Evolutionary conservation across 2,797 vertebrate genomes (phyloP).

Genomic region (Alcedo quadribrachys): DNA sequence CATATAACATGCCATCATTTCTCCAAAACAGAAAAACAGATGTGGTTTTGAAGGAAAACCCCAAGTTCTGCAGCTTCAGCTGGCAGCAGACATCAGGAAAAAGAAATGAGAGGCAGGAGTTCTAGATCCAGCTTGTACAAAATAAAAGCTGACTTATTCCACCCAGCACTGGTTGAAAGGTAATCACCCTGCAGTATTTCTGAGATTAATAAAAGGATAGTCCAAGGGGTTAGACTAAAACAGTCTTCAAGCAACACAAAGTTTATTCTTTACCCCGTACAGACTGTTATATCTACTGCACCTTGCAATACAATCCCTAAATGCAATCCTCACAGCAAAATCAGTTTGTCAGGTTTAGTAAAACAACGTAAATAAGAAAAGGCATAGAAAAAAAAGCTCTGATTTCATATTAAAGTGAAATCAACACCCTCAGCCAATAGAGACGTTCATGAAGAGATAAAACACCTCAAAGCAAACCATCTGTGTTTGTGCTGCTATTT

Average conservation of each 20-base stretch:
- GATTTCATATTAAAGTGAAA: conserved; percentile 70
- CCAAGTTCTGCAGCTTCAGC: not conserved
- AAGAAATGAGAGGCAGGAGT: not conserved
- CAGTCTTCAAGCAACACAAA: not conserved
- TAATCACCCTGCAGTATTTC: not conserved
- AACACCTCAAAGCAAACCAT: conserved; percentile 71
- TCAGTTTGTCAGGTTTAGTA: conserved; percentile 36
- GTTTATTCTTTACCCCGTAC: conserved; percentile 13
- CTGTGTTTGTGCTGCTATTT: conserved; percentile 79
- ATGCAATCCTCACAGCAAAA: conserved; percentile 54
- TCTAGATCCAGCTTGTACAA: not conserved
- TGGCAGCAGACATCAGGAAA: not conserved
- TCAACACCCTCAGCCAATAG: conserved; percentile 70
- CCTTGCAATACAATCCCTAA: not conserved
- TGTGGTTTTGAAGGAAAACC: not conserved
- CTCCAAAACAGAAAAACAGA: not conserved
- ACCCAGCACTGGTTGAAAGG: conserved; percentile 7
- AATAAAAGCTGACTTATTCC: conserved; percentile 42
- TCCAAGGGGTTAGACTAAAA: conserved; percentile 16
- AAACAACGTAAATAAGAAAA: conserved; percentile 58
- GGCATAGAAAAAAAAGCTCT: conserved; percentile 22
- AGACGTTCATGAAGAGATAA: conserved; percentile 61
- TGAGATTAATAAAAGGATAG: conserved; percentile 15
- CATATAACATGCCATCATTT: not conserved
- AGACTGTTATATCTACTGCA: not conserved